A percentile compares a stretch with the other conserved stretches of the same genome.
phyloP scores from a whole-genome alignment of 2,113 vertebrate species.

The Syngnathoides biaculeatus region DNA sequence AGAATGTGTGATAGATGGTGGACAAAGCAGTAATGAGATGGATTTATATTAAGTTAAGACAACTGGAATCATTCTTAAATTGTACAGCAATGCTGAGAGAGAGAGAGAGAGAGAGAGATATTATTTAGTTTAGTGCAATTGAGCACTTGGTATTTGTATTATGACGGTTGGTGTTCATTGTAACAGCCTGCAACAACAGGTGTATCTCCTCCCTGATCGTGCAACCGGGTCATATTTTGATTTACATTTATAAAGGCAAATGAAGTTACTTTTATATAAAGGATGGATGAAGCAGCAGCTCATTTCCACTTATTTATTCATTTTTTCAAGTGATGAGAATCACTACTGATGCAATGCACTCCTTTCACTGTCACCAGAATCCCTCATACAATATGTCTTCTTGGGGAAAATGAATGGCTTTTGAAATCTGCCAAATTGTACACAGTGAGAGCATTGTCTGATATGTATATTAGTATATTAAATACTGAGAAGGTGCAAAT shows the following conservation, averaged over 20 bases:
- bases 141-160: background rate
- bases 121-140: constrained; percentile 2
- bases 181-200: background rate
- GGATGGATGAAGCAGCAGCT: constrained; percentile 41
- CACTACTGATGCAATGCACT: constrained; percentile 53
- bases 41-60: background rate
- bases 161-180: background rate
- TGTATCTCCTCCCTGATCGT: constrained; percentile 14
- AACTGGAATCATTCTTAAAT: background rate
- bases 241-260: constrained; percentile 7
- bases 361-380: constrained; percentile 27
- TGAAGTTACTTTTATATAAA: constrained; percentile 32
- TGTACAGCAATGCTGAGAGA: background rate
- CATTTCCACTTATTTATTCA: constrained; percentile 38
- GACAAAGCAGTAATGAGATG: background rate
- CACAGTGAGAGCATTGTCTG: background rate
- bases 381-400: constrained; percentile 31
- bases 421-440: constrained; percentile 5
- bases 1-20: background rate
- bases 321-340: constrained; percentile 51
- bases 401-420: constrained; percentile 17
- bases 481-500: constrained; percentile 8
- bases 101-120: background rate
- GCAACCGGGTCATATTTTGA: constrained; percentile 3
- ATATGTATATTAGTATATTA: too few species aligned